Percentiles rank a stretch among this genome's conserved stretches.
Evolutionary conservation across 2,797 vertebrate species (phyloP).

Genomic region (Channa striata): DNA sequence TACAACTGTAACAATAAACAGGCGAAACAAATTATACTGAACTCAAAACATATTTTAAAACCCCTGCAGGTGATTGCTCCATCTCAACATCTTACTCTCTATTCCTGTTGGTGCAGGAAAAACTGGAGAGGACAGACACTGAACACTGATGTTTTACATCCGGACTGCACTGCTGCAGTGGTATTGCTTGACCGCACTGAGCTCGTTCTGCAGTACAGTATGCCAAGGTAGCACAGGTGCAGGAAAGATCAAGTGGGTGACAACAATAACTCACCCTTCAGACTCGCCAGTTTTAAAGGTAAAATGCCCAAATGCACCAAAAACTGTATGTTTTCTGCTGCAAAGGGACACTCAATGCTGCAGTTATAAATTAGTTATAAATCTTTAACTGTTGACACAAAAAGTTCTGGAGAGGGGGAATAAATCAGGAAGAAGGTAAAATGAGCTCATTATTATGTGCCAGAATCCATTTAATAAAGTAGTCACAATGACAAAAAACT

Average conservation of each 20-base stretch:
- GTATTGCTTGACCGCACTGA: conserved; percentile 1
- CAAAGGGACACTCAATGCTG: not conserved
- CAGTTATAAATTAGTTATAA: not conserved
- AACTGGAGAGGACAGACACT: conserved; percentile 18
- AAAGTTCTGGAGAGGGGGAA: not conserved
- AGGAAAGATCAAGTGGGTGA: conserved; percentile 7
- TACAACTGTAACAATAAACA: conserved; percentile 61
- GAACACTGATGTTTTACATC: conserved; percentile 15
- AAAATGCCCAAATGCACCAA: not conserved
- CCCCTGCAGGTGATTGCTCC: conserved; percentile 24
- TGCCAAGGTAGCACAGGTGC: not conserved
- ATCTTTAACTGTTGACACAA: not conserved
- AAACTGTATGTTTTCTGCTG: conserved; percentile 3
- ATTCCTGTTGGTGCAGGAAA: conserved; percentile 12
- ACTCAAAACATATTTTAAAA: conserved; percentile 54
- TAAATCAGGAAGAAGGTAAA: not conserved
- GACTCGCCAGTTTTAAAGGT: not conserved
- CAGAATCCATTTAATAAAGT: not conserved
- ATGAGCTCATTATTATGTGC: not conserved
- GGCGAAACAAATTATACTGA: conserved; percentile 44
- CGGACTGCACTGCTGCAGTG: not conserved
- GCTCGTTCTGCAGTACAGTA: not conserved
- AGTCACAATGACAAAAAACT: not conserved
- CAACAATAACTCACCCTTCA: not conserved
- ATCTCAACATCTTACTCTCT: not conserved